phyloP scores from a whole-genome alignment of 1,140 invertebrate species.

The Prorops nasuta region DNA sequence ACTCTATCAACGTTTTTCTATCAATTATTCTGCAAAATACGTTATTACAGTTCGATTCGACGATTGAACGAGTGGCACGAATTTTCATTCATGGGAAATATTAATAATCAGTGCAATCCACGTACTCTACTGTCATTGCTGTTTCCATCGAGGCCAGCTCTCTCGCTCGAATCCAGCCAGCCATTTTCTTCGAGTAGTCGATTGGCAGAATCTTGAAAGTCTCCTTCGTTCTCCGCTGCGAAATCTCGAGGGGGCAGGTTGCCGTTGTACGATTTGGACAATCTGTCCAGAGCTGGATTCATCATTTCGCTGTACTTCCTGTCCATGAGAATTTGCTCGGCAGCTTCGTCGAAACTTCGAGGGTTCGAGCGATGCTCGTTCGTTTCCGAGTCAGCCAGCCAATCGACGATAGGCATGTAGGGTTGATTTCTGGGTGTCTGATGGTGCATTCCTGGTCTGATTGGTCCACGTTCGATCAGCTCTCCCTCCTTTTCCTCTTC shows the following conservation, averaged over 20 bases:
- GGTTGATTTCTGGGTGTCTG: slow-evolving; percentile 18
- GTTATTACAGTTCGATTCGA: too few relatives aligned
- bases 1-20: too few relatives aligned
- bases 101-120: background rate
- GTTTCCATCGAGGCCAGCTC: background rate
- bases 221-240: background rate
- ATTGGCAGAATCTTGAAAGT: too few relatives aligned
- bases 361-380: background rate
- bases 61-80: background rate
- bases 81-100: background rate
- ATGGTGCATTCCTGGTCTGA: slow-evolving; percentile 17
- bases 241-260: background rate
- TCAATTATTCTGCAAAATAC: too few relatives aligned
- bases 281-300: slow-evolving; percentile 28
- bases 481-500: slow-evolving; percentile 22
- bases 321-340: slow-evolving; percentile 30
- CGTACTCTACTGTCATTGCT: background rate
- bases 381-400: slow-evolving; percentile 6
- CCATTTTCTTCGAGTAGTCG: too few relatives aligned
- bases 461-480: slow-evolving; percentile 29
- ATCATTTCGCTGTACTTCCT: slow-evolving; percentile 28
- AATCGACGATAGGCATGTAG: slow-evolving; percentile 17
- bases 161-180: background rate
- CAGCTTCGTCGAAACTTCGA: slow-evolving; percentile 26
- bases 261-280: slow-evolving; percentile 11